Conservation (phyloP, 2,888 invertebrate genomes). For the Caradrina clavipalpis region DNA sequence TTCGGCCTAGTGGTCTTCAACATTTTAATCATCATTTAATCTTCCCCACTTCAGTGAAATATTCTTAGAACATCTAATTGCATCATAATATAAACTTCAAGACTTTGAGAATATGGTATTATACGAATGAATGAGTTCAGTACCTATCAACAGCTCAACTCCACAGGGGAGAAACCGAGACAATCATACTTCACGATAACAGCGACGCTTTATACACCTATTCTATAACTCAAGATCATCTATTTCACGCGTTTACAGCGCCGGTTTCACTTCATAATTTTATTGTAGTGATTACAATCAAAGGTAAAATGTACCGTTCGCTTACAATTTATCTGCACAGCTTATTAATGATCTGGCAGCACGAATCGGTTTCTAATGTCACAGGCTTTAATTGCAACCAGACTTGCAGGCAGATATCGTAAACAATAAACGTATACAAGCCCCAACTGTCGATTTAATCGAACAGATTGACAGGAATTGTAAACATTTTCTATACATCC, state of each 20-base stretch:
- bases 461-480: slow-evolving; percentile 37
- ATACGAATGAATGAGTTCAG: background rate
- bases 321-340: slow-evolving; percentile 48
- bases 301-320: slow-evolving; percentile 33
- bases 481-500: slow-evolving; percentile 23
- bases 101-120: background rate
- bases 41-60: background rate
- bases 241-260: slow-evolving; percentile 19
- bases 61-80: slow-evolving; percentile 16
- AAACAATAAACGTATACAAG: slow-evolving; percentile 40
- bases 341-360: slow-evolving; percentile 38
- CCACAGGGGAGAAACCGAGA: slow-evolving; percentile 2
- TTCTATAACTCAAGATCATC: slow-evolving; percentile 27
- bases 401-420: slow-evolving; percentile 15
- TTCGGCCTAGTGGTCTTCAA: background rate
- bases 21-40: background rate
- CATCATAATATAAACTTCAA: background rate
- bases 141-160: background rate
- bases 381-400: slow-evolving; percentile 32
- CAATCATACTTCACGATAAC: slow-evolving; percentile 13
- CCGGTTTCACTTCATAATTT: slow-evolving; percentile 50
- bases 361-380: slow-evolving; percentile 41
- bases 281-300: slow-evolving; percentile 38
- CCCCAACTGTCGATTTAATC: slow-evolving; percentile 24
- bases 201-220: slow-evolving; percentile 5